Conservation (phyloP, 2,113 vertebrate genomes). For the Mohoua ochrocephala region DNA sequence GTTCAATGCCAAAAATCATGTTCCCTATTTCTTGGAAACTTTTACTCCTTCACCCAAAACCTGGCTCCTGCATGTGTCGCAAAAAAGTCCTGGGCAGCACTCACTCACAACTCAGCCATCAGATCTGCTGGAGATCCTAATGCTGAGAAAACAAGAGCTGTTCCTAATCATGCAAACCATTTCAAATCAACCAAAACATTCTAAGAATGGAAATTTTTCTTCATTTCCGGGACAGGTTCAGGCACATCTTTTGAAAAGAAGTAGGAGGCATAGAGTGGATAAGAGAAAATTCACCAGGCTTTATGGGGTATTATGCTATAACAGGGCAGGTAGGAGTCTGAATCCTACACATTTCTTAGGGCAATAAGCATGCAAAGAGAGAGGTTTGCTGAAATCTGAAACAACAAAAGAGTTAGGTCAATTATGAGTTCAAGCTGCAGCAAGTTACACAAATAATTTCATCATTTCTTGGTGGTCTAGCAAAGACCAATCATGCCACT, state of each 20-base stretch:
- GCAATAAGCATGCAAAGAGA: not conserved
- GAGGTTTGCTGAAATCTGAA: not conserved
- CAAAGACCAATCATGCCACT: not conserved
- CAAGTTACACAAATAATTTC: not conserved
- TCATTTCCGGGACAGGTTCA: not conserved
- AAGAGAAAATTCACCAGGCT: not conserved
- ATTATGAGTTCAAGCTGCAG: not conserved
- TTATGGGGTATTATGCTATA: not conserved
- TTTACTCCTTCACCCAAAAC: not conserved
- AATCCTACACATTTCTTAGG: not conserved
- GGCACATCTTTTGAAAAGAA: not conserved
- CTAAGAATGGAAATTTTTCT: not conserved
- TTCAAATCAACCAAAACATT: not conserved
- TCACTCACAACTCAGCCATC: not conserved
- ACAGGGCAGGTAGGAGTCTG: not conserved
- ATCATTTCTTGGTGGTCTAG: not conserved
- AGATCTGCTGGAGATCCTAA: not conserved
- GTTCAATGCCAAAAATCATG: not conserved
- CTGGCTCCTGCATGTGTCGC: not conserved
- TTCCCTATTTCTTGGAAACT: not conserved
- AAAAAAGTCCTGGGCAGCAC: not conserved
- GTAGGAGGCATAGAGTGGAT: not conserved
- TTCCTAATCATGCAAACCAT: not conserved
- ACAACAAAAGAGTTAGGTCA: not conserved
- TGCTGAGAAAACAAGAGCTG: not conserved